Conservation (phyloP, 2,888 invertebrate genomes). For the Pedicia rivosa region DNA sequence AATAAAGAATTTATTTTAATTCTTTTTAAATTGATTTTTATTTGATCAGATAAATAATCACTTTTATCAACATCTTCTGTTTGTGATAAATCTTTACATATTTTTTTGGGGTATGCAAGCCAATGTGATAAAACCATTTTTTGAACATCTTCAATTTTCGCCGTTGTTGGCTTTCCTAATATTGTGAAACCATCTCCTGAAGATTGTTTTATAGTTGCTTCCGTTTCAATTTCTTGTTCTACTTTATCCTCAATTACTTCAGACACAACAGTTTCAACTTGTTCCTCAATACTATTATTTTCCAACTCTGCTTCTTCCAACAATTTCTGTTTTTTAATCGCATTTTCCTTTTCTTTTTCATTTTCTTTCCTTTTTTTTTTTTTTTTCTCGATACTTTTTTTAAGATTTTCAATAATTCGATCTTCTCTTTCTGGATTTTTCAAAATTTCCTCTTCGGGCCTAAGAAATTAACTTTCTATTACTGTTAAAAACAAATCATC, state of each 20-base stretch:
- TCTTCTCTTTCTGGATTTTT: too few relatives aligned
- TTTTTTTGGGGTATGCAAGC: slow-evolving; percentile 63
- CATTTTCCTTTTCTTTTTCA: slow-evolving; percentile 19
- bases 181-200: slow-evolving; percentile 39
- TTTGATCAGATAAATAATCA: slow-evolving; percentile 30
- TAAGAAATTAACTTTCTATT: too few relatives aligned
- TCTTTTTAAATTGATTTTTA: slow-evolving; percentile 44
- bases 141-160: too few relatives aligned
- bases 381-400: slow-evolving; percentile 16
- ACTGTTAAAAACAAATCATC: too few relatives aligned
- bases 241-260: slow-evolving; percentile 9
- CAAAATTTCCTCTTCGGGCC: too few relatives aligned
- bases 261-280: neutral
- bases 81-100: slow-evolving; percentile 54
- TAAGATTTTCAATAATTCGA: too few relatives aligned
- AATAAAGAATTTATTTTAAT: slow-evolving; percentile 66
- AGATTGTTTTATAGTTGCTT: neutral
- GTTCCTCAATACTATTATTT: neutral
- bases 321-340: slow-evolving; percentile 10
- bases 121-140: slow-evolving; percentile 72
- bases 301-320: neutral
- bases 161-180: too few relatives aligned
- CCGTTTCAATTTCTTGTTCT: slow-evolving; percentile 13
- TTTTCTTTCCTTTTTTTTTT: slow-evolving; percentile 24
- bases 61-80: slow-evolving; percentile 32